These are phyloP conservation scores for Strix uralensis DNA, from an alignment of 2,113 vertebrate genomes.

Conservation along the genomic window DNA sequence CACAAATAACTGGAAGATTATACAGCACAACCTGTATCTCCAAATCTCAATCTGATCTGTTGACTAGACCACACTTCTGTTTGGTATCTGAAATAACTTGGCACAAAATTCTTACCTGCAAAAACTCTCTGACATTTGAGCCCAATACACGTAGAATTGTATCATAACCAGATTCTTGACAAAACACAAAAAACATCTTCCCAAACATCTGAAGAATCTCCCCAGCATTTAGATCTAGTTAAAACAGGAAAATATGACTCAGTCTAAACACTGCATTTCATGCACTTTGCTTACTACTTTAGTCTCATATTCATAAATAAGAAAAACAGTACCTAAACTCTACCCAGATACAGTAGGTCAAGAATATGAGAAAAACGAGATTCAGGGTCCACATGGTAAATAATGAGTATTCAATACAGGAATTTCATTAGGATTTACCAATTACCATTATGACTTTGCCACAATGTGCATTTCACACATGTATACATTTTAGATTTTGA, in stretches of 20 bases:
- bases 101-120: constrained; percentile 83
- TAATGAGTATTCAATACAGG: neutral
- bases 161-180: constrained; percentile 98
- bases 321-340: neutral
- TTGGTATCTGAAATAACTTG: neutral
- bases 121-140: constrained; percentile 96
- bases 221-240: constrained; percentile 91
- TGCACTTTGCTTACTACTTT: neutral
- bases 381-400: neutral
- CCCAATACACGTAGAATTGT: constrained; percentile 95
- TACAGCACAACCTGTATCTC: neutral
- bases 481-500: neutral
- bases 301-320: neutral
- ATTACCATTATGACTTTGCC: neutral
- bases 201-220: constrained; percentile 98
- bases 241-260: constrained; percentile 7
- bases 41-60: neutral
- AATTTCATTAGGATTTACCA: neutral
- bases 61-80: neutral
- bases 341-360: neutral
- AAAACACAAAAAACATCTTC: constrained; percentile 99
- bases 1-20: neutral
- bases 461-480: fast-evolving
- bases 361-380: neutral
- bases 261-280: neutral